Percentiles rank a stretch among this genome's conserved stretches.
Conservation (phyloP, 1,140 invertebrate genomes). For the Neuroterus valhalla region DNA sequence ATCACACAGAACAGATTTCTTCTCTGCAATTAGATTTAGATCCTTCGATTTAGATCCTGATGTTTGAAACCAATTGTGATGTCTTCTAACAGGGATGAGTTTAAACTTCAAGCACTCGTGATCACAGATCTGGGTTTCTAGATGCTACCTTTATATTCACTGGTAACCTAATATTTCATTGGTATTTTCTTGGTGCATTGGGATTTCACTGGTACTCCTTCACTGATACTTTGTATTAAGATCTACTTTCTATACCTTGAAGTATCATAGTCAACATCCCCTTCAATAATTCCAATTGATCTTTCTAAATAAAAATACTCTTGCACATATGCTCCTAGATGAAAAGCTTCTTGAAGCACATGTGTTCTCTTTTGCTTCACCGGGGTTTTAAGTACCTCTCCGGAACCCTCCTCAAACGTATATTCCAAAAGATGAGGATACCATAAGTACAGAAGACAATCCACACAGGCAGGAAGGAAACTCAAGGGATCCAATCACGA, state of each 20-base stretch:
- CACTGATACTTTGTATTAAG: not conserved
- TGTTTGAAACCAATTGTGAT: too few species aligned
- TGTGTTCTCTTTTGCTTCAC: not conserved
- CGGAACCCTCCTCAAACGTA: not conserved
- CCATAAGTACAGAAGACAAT: conserved; percentile 2
- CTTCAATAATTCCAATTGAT: too few species aligned
- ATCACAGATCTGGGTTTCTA: conserved; percentile 1
- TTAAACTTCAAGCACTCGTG: not conserved
- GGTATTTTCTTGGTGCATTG: not conserved
- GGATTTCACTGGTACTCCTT: not conserved
- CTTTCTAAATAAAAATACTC: too few species aligned
- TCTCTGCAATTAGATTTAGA: too few species aligned
- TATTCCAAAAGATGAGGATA: not conserved
- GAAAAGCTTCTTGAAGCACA: not conserved
- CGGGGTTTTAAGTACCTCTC: conserved; percentile 2
- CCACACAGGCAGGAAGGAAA: not conserved
- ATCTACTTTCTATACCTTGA: too few species aligned
- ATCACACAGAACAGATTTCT: too few species aligned
- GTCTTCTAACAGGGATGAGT: too few species aligned
- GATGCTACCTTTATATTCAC: not conserved
- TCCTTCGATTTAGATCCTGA: too few species aligned
- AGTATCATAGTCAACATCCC: too few species aligned
- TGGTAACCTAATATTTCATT: not conserved
- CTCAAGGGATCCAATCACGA: not conserved
- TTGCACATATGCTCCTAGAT: too few species aligned